Evolutionary conservation across 2,888 invertebrate species (phyloP).

Genomic region (Tinea trinotella): DNA sequence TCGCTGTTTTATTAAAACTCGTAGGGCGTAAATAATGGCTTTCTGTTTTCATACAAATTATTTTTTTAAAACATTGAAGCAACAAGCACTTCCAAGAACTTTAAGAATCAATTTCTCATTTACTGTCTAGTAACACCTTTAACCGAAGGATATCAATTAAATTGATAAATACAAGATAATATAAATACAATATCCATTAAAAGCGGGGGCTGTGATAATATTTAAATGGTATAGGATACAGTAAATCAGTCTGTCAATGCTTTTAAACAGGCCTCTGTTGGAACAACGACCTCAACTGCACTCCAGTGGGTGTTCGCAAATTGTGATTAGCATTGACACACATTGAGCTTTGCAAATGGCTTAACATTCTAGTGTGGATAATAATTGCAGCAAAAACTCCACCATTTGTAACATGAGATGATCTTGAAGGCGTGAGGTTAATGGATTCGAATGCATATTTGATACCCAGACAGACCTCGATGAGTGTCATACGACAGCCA

Average conservation of each 20-base stretch:
- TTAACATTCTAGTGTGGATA: constrained; percentile 35
- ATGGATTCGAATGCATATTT: neutral
- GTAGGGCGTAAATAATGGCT: constrained; percentile 40
- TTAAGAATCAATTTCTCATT: too few relatives aligned
- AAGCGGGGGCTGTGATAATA: constrained; percentile 18
- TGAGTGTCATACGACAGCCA: neutral
- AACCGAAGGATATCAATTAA: neutral
- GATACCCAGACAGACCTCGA: neutral
- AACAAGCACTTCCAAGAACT: too few relatives aligned
- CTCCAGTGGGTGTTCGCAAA: constrained; percentile 38
- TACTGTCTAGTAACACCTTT: too few relatives aligned
- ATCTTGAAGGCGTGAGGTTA: neutral
- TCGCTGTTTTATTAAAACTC: constrained; percentile 67
- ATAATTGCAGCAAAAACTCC: constrained; percentile 35
- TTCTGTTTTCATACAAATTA: too few relatives aligned
- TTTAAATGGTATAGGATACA: constrained; percentile 28
- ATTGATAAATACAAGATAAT: neutral
- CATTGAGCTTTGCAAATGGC: constrained; percentile 43
- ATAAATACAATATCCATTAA: constrained; percentile 6
- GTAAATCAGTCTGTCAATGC: constrained; percentile 37
- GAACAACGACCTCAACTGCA: constrained; percentile 43
- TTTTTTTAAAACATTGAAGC: too few relatives aligned
- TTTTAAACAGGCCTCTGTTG: constrained; percentile 33
- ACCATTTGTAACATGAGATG: constrained; percentile 20
- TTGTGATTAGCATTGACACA: constrained; percentile 60